Evolutionary conservation across 2,888 invertebrate species (phyloP), one percentile per base, ranked within the genome.

Genomic region (Agrotis clavis): DNA sequence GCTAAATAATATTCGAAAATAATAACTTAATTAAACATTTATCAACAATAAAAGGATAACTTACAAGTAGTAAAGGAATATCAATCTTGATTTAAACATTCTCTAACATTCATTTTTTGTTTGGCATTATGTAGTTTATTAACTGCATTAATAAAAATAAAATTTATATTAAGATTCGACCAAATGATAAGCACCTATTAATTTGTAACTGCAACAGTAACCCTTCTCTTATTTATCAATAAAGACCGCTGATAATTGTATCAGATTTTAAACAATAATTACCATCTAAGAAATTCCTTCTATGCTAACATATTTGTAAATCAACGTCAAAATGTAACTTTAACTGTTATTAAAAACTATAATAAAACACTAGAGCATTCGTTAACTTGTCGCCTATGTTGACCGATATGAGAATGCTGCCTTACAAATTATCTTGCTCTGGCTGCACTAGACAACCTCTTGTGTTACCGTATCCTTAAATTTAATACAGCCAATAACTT

Each of bases 11-110:
- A 71, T 73, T 76, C 54, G 51, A 83, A 77, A 82, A 60, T 71
- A 72, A 77, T 80, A 69, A 77, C 68, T 81, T 62, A 77, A 56
- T 56, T 75, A 76, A 65, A 76, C 71, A 76, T 76, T 71, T 76
- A 77, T 71, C 75, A 76, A 76, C 75, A 76, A 71, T 71, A 61
- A 65, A 77, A 77, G 54, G 75, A 71, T 14, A 75, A 77, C 75
- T 71, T 64, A 77, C 45, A 61, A 54, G 19, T 60, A 60, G 35
- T 53, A 70, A 69, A 74, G 67, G 77, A 75, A 75, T 71, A 75
- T 71, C 64, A 56, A 75, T 50, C 57, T 25, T 71, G 25, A 77
- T 64, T 54, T 47, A 57, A 47, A 59, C 41, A 77, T 77, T 53
- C 11, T 68, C 47, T 51, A 67, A 19, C 16, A 61, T 45, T 13